Conservation (phyloP, 2,113 vertebrate species). For the Lanius collurio region DNA sequence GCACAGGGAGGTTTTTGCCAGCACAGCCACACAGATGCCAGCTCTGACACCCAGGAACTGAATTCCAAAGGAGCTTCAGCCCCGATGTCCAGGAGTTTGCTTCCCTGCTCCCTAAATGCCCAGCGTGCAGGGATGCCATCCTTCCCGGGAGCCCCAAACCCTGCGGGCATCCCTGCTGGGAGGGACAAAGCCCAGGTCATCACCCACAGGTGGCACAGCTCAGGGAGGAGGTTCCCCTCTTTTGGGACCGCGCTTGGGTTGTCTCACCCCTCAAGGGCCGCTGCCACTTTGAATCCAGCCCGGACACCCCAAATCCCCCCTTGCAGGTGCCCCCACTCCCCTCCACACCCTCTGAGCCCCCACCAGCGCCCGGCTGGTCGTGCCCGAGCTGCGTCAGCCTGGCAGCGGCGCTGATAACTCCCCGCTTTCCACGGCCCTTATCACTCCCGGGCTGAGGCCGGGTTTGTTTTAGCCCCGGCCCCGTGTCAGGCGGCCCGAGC, state of each 20-base stretch:
- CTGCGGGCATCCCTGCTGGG: fast-evolving
- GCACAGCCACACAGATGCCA: not conserved
- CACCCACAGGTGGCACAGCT: fast-evolving
- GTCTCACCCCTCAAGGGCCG: not conserved
- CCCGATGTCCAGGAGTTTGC: not conserved
- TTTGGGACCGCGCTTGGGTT: not conserved
- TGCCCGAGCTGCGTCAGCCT: not conserved
- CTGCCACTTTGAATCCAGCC: not conserved
- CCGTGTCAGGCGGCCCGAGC: not conserved
- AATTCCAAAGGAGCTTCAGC: not conserved
- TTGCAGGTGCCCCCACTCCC: not conserved
- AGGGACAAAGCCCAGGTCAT: not conserved
- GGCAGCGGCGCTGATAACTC: not conserved
- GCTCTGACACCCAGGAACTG: not conserved
- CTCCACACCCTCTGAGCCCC: fast-evolving
- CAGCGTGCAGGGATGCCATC: fast-evolving
- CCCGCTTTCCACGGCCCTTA: not conserved
- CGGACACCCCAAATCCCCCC: not conserved
- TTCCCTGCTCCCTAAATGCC: not conserved
- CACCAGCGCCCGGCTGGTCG: fast-evolving
- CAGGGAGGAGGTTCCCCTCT: not conserved
- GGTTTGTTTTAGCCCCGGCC: not conserved
- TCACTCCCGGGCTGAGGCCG: not conserved
- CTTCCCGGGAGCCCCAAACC: fast-evolving
- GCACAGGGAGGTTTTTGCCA: not conserved